Base-by-base conservation (phyloP, 2,113 vertebrate genomes). In the Eublepharis macularius region DNA sequence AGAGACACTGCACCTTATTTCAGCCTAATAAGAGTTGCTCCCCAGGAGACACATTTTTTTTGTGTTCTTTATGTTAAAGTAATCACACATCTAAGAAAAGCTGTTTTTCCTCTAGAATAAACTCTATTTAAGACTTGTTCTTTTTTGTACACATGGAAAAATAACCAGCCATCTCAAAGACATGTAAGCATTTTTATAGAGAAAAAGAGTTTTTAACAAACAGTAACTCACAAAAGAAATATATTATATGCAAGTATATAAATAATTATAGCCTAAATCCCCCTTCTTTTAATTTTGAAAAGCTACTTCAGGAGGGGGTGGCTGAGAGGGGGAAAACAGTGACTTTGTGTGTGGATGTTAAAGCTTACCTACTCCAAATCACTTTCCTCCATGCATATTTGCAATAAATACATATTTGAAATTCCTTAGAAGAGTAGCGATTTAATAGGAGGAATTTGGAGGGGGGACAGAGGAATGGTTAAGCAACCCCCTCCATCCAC, bases 1-100 rank as follows among this genome's bases (percentile, higher is more conserved):
- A 74, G 86, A 49, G 21, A 90, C 11, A 65, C 21, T 80, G 43
- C 14, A 34, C 41, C 75, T 89, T 91, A 78, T 91, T 91, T 89
- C 77, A 90, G 57, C 32, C 41, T 91, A 39, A 39, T 76, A 89
- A 86, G 75, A 68, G 57, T 75, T 87, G 57, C 79, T 90, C 41
- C 34, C 68, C 69, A 86, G 81, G 45, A 83, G 7, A 26, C 81
- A 26, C 79, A 10, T 10, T 80, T 93, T 86, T 47, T 88, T 80
- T 79, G 72, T 86, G 24, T 57, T 86, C 39, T 80, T 92, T 21
- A 41, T 83, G 24, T 81, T 89, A 26, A 84, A 90, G 43, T 88
- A 88, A 54, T 63, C 4, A 12, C 82, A 32, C 81, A 82, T 85
- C 76, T 39, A 66, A 63, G 80, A 86, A 87, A 85, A 91, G 3